Conservation (phyloP, 2,797 vertebrate species). For the Columba guinea region DNA sequence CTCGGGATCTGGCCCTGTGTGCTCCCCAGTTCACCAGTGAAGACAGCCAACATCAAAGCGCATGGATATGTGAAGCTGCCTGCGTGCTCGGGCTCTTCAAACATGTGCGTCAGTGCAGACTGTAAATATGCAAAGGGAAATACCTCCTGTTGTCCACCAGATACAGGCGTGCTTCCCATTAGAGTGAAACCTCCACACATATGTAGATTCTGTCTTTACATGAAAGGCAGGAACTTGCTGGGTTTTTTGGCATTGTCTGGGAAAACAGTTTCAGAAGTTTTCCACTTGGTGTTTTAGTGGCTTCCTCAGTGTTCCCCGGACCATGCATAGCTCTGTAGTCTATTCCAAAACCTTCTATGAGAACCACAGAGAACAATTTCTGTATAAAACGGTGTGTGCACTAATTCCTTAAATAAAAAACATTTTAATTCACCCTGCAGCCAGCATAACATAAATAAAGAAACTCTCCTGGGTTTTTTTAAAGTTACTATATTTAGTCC, state of each 20-base stretch:
- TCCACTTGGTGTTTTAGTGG: neutral
- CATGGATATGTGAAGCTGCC: neutral
- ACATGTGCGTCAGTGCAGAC: neutral
- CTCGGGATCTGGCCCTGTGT: neutral
- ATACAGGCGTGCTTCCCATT: neutral
- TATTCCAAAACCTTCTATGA: neutral
- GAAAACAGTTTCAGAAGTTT: neutral
- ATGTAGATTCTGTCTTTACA: neutral
- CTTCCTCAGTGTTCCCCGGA: slow-evolving; percentile 2
- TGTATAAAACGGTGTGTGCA: neutral
- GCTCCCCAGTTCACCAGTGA: neutral
- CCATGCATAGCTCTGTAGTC: neutral
- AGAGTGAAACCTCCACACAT: neutral
- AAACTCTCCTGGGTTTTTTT: neutral
- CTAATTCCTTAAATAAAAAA: neutral
- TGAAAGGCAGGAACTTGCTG: slow-evolving; percentile 9
- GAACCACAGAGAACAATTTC: neutral
- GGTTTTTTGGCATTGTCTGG: neutral
- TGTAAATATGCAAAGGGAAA: slow-evolving; percentile 2
- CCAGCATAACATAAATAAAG: neutral
- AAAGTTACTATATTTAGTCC: neutral
- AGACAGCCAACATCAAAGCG: neutral
- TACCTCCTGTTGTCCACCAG: slow-evolving; percentile 26
- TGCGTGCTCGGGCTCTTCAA: neutral
- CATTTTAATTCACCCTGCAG: neutral